These are phyloP conservation scores for Alfaro cultratus DNA, from an alignment of 2,797 vertebrate species.

Conservation along the genomic window DNA sequence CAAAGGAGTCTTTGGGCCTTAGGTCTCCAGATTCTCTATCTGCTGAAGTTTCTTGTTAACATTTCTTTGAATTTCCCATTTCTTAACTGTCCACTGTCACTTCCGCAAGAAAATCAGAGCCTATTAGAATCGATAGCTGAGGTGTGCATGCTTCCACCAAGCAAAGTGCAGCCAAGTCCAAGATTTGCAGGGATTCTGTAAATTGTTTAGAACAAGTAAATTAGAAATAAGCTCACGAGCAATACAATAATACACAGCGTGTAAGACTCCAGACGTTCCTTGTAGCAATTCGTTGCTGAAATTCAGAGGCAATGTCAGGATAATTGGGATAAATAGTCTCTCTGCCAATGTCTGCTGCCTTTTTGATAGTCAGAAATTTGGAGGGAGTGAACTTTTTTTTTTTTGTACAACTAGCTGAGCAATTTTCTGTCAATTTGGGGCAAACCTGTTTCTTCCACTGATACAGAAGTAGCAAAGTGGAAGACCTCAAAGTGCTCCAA, in stretches of 20 bases:
- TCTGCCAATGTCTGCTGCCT: background rate
- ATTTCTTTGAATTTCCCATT: background rate
- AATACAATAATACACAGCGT: background rate
- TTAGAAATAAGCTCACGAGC: background rate
- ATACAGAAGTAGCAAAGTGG: background rate
- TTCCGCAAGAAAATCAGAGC: background rate
- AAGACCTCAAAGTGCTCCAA: conserved; percentile 13
- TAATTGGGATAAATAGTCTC: background rate
- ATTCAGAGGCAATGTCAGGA: background rate
- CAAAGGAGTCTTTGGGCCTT: background rate
- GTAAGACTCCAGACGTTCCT: background rate
- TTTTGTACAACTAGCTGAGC: background rate
- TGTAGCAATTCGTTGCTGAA: background rate
- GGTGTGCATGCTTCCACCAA: background rate
- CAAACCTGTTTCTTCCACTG: background rate
- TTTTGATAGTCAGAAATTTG: background rate
- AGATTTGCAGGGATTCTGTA: background rate
- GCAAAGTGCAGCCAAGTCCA: background rate
- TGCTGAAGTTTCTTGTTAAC: background rate
- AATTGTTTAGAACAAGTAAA: background rate
- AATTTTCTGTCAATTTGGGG: conserved; percentile 1
- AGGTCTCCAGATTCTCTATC: background rate
- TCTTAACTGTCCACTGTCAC: background rate
- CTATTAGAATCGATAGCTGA: background rate
- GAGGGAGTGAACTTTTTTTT: background rate